Percentiles rank a stretch among this genome's conserved stretches.
Evolutionary conservation across 2,888 invertebrate genomes (phyloP).

Genomic region (Acrobasis consociella): DNA sequence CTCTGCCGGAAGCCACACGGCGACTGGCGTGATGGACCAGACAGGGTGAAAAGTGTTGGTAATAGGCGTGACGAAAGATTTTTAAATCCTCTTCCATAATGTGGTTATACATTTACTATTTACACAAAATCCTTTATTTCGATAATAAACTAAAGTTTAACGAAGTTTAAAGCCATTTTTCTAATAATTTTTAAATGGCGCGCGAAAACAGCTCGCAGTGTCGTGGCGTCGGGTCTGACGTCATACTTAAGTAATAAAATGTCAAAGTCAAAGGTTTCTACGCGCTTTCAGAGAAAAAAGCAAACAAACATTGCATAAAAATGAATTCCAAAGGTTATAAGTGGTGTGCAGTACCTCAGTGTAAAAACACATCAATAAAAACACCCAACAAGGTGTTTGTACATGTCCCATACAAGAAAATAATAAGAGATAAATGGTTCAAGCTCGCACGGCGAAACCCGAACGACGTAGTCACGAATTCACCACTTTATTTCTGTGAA

Average conservation of each 20-base stretch:
- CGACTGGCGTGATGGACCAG: too few relatives aligned
- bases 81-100: too few relatives aligned
- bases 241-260: background rate
- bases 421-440: conserved; percentile 28
- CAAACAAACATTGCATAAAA: background rate
- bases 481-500: too few relatives aligned
- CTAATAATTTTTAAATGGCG: background rate
- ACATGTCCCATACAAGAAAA: background rate
- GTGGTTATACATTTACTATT: too few relatives aligned
- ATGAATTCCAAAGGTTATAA: conserved; percentile 22
- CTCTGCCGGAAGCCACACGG: too few relatives aligned
- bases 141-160: background rate
- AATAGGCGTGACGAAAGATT: too few relatives aligned
- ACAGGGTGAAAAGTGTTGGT: too few relatives aligned
- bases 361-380: conserved; percentile 32
- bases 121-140: conserved; percentile 3
- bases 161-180: conserved; percentile 3
- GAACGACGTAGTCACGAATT: conserved; percentile 29
- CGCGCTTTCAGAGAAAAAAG: background rate
- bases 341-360: conserved; percentile 24
- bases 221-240: conserved; percentile 1
- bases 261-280: background rate
- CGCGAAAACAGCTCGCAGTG: background rate
- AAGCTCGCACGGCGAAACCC: conserved; percentile 37
- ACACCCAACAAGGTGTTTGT: conserved; percentile 34